Percentiles rank a stretch among this genome's conserved stretches.
These are phyloP conservation scores for Rotaria magnacalcarata DNA, from an alignment of 2,888 invertebrate species.

Conservation along the genomic window DNA sequence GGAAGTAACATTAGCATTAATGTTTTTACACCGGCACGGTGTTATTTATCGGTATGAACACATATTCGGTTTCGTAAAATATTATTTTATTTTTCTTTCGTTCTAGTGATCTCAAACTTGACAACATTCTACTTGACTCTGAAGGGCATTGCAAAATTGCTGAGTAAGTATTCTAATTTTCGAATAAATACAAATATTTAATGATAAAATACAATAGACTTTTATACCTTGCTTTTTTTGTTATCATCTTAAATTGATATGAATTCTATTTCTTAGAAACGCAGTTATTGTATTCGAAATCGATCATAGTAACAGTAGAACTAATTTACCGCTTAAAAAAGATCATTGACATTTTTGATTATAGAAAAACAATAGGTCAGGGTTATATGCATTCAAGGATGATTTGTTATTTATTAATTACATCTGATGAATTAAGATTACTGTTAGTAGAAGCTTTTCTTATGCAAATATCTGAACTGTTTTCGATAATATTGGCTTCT, in stretches of 20 bases:
- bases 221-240: no score
- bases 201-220: background rate
- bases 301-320: no score
- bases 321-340: no score
- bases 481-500: no score
- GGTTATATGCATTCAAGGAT: background rate
- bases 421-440: background rate
- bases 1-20: constrained; percentile 91
- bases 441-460: background rate
- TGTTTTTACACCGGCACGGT: constrained; percentile 90
- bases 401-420: background rate
- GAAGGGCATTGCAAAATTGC: constrained; percentile 70
- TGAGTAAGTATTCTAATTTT: constrained; percentile 50
- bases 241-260: no score
- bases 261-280: no score
- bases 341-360: no score
- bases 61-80: background rate
- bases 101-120: constrained; percentile 86
- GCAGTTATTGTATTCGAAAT: no score
- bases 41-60: constrained; percentile 76
- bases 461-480: no score
- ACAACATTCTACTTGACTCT: constrained; percentile 91
- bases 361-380: background rate
- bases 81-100: constrained; percentile 78
- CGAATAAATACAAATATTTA: background rate